Evolutionary conservation across 2,888 invertebrate species (phyloP).

Genomic region (Drosophila acutilabella): DNA sequence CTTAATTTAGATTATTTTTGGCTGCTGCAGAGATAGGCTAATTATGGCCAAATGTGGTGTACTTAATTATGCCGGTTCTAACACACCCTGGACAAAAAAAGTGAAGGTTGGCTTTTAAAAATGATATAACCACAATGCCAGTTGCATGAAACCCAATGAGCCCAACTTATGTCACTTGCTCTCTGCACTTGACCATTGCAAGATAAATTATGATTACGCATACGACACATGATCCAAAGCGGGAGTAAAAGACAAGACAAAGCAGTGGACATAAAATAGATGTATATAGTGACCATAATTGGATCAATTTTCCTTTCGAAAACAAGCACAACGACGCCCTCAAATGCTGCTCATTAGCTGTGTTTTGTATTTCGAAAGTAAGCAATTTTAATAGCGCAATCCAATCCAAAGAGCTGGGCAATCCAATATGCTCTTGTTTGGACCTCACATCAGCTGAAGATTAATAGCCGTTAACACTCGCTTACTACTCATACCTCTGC

Average conservation of each 20-base stretch:
- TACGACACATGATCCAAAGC: constrained; percentile 43
- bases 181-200: constrained; percentile 57
- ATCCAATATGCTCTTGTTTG: constrained; percentile 21
- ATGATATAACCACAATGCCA: constrained; percentile 29
- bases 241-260: neutral
- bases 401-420: constrained; percentile 37
- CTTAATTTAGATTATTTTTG: constrained; percentile 22
- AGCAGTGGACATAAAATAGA: neutral
- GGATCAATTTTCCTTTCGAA: constrained; percentile 72
- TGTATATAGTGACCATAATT: constrained; percentile 4
- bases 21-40: constrained; percentile 8
- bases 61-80: constrained; percentile 13
- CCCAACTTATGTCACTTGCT: constrained; percentile 31
- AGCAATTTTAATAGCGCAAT: constrained; percentile 52
- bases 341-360: constrained; percentile 71
- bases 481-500: constrained; percentile 17
- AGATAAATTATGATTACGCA: constrained; percentile 12
- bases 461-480: constrained; percentile 60
- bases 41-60: constrained; percentile 14
- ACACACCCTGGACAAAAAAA: constrained; percentile 38
- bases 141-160: constrained; percentile 33
- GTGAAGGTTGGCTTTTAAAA: constrained; percentile 43
- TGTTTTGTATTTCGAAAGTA: constrained; percentile 67
- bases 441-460: constrained; percentile 48
- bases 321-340: constrained; percentile 53